phyloP scores from a whole-genome alignment of 1,140 invertebrate species.

The Panonychus citri region DNA sequence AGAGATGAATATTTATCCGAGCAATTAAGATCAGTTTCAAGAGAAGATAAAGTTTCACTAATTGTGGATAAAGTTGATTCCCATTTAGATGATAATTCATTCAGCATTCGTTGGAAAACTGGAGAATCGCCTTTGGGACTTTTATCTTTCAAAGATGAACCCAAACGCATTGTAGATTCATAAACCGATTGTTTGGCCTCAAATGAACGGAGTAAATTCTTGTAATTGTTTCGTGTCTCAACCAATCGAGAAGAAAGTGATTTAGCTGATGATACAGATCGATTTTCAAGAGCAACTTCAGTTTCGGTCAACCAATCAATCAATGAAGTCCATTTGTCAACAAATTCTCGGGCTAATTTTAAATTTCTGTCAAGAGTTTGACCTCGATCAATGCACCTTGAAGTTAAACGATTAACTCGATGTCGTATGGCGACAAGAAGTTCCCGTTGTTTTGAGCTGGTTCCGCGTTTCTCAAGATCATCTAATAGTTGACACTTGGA shows the following conservation, averaged over 20 bases:
- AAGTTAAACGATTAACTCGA: conserved; percentile 85
- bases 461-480: conserved; percentile 96
- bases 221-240: neutral
- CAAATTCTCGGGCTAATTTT: conserved; percentile 86
- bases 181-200: conserved; percentile 71
- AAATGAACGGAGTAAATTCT: conserved; percentile 34
- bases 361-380: conserved; percentile 75
- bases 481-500: conserved; percentile 89
- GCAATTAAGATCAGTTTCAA: conserved; percentile 81
- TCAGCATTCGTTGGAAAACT: conserved; percentile 53
- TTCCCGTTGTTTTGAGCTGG: conserved; percentile 91
- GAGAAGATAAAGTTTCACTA: conserved; percentile 69
- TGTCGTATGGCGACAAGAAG: conserved; percentile 85
- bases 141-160: conserved; percentile 70
- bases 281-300: conserved; percentile 21
- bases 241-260: neutral
- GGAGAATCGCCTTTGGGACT: conserved; percentile 70
- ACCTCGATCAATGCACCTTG: conserved; percentile 77
- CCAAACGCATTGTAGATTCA: conserved; percentile 63
- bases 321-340: conserved; percentile 52
- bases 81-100: conserved; percentile 80
- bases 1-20: conserved; percentile 91
- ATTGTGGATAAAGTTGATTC: conserved; percentile 76
- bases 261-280: neutral
- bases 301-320: conserved; percentile 12